Evolutionary conservation across 2,113 vertebrate species (phyloP).

Genomic region (Oxygymnocypris stewartii): DNA sequence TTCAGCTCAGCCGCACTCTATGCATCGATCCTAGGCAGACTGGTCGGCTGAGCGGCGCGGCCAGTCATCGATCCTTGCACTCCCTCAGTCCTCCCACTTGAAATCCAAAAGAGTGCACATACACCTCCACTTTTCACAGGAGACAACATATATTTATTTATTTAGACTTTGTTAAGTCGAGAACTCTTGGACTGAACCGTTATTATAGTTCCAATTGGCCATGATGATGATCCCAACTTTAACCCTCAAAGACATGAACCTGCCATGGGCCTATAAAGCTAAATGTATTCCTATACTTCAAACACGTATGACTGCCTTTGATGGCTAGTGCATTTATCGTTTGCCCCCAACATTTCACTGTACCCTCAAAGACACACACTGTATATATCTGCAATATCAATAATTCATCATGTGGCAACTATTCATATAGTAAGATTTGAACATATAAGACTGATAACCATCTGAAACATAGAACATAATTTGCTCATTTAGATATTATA

Average conservation of each 20-base stretch:
- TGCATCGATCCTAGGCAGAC: conserved; percentile 53
- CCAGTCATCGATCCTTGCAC: conserved; percentile 54
- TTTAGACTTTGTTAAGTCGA: conserved; percentile 29
- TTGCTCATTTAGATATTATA: neutral
- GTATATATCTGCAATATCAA: conserved; percentile 29
- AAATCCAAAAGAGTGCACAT: conserved; percentile 39
- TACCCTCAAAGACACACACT: conserved; percentile 33
- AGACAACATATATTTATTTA: conserved; percentile 44
- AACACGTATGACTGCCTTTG: conserved; percentile 18
- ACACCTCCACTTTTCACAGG: conserved; percentile 51
- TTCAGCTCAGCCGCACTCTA: conserved; percentile 58
- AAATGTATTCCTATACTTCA: conserved; percentile 23
- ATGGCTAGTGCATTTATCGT: neutral
- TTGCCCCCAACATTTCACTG: conserved; percentile 17
- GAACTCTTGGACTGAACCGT: neutral
- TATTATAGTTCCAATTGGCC: conserved; percentile 22
- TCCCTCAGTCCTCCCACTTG: conserved; percentile 45
- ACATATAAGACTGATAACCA: conserved; percentile 4
- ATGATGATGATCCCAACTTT: neutral
- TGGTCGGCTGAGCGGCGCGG: conserved; percentile 55
- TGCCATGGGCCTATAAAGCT: neutral
- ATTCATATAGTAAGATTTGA: conserved; percentile 11
- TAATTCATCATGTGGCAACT: conserved; percentile 21
- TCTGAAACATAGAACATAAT: neutral
- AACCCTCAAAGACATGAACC: conserved; percentile 8